A percentile compares a stretch with the other conserved stretches of the same genome.
Conservation (phyloP, 2,888 invertebrate genomes). For the Drosophila hamatofila region DNA sequence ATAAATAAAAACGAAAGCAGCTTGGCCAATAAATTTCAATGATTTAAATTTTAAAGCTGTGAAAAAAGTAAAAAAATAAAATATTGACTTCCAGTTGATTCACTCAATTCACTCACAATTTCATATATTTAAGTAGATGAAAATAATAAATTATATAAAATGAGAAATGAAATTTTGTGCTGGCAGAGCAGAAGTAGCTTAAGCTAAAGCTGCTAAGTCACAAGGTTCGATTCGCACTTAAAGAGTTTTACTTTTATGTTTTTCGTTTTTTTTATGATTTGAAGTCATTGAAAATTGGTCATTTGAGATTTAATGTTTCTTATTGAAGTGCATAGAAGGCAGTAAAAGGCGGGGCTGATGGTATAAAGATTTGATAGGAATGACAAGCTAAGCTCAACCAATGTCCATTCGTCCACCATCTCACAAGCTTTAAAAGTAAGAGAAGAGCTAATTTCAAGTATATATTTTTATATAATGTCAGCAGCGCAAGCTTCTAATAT, state of each 20-base stretch:
- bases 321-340: not conserved
- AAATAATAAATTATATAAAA: slow-evolving; percentile 6
- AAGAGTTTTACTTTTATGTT: slow-evolving; percentile 3
- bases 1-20: not conserved
- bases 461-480: too few relatives aligned
- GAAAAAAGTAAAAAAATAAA: too few relatives aligned
- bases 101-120: not conserved
- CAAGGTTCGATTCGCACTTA: not conserved
- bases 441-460: too few relatives aligned
- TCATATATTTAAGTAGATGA: slow-evolving; percentile 5
- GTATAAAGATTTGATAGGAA: not conserved
- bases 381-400: too few relatives aligned
- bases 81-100: not conserved
- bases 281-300: not conserved
- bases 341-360: not conserved
- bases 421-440: too few relatives aligned
- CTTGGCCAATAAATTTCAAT: not conserved
- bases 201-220: not conserved
- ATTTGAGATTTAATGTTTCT: not conserved
- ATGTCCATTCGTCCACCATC: too few relatives aligned
- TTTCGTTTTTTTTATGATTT: not conserved
- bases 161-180: not conserved
- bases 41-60: slow-evolving; percentile 5
- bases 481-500: too few relatives aligned
- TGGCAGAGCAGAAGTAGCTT: not conserved